Conservation (phyloP, 2,113 vertebrate species). For the Phycodurus eques region DNA sequence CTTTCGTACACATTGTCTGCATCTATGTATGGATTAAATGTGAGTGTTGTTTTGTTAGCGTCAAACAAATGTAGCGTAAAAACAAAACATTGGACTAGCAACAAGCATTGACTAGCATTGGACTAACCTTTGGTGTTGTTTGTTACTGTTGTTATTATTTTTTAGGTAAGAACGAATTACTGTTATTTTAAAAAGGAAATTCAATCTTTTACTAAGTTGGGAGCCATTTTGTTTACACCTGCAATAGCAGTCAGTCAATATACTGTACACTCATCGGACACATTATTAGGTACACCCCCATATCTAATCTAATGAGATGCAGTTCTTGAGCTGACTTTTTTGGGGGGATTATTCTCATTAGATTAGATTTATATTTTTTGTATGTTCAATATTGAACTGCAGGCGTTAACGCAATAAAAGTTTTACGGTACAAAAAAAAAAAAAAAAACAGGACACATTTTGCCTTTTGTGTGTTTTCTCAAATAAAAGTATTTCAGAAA, state of each 20-base stretch:
- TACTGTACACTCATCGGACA: too few relatives aligned
- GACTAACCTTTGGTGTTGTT: background rate
- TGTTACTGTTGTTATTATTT: background rate
- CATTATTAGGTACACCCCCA: too few relatives aligned
- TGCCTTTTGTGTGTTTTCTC: constrained; percentile 28
- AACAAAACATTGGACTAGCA: background rate
- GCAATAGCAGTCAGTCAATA: too few relatives aligned
- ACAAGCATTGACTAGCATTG: too few relatives aligned
- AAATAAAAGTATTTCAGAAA: background rate
- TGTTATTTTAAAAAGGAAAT: background rate
- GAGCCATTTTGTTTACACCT: background rate
- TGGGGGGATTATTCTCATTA: background rate
- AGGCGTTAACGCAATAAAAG: constrained; percentile 54
- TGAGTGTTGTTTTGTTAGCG: background rate
- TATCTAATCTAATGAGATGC: background rate
- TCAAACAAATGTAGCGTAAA: background rate
- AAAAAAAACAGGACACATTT: constrained; percentile 26
- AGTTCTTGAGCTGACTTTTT: background rate
- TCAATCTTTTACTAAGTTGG: background rate
- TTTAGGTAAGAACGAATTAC: background rate
- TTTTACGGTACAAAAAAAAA: constrained; percentile 30
- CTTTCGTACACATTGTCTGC: background rate
- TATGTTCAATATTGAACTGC: constrained; percentile 36
- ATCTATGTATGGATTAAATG: background rate
- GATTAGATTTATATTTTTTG: constrained; percentile 10